These are phyloP conservation scores for Spinus pinus DNA, from an alignment of 2,797 vertebrate genomes.

Conservation along the genomic window DNA sequence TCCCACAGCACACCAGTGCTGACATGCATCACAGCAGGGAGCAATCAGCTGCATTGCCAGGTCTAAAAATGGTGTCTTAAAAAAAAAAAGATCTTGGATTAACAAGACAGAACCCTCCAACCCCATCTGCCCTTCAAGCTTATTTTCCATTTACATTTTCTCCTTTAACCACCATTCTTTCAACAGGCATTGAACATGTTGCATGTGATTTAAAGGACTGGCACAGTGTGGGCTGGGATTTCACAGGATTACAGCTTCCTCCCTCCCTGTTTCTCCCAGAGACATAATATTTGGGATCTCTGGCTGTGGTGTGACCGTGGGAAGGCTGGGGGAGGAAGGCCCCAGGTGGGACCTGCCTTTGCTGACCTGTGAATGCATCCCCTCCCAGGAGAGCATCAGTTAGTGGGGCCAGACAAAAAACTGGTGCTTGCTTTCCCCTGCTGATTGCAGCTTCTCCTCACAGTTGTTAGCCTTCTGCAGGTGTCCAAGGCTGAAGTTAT, in stretches of 20 bases:
- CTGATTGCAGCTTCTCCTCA: not conserved
- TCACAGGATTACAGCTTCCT: not conserved
- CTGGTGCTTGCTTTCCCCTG: not conserved
- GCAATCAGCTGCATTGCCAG: not conserved
- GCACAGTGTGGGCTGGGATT: not conserved
- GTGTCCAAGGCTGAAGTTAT: not conserved
- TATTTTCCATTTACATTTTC: not conserved
- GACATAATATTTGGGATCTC: not conserved
- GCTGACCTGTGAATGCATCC: not conserved
- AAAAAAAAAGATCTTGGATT: not conserved
- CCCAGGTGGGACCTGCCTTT: not conserved
- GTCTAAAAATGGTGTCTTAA: not conserved
- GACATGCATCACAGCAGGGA: not conserved
- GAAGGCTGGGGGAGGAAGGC: not conserved
- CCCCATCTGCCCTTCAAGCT: not conserved
- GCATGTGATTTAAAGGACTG: not conserved
- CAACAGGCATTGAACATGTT: not conserved
- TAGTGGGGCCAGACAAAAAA: not conserved
- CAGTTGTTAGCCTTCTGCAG: not conserved
- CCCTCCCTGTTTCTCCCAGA: not conserved
- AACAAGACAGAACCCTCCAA: not conserved
- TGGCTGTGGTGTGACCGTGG: not conserved
- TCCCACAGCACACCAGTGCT: rapidly evolving
- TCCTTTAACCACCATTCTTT: not conserved
- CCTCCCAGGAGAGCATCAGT: not conserved